Conservation (phyloP, 2,888 invertebrate genomes). For the Cerastis rubricosa region DNA sequence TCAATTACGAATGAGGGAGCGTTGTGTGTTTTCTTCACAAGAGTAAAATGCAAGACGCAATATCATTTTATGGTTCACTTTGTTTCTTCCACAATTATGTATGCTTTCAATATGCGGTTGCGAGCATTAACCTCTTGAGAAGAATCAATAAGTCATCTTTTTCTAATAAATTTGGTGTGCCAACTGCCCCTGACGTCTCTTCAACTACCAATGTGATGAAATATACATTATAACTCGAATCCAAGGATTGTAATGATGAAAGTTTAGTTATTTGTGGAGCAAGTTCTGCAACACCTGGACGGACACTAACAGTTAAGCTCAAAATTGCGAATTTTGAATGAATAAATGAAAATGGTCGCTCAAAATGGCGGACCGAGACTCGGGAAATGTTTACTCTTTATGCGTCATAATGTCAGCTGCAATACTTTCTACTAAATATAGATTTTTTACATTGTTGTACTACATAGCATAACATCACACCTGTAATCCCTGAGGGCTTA, state of each 20-base stretch:
- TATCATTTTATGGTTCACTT: not conserved
- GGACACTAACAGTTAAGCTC: conserved; percentile 52
- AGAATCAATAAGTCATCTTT: conserved; percentile 13
- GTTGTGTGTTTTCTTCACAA: not conserved
- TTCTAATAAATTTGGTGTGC: conserved; percentile 20
- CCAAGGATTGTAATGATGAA: conserved; percentile 51
- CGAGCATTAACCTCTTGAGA: not conserved
- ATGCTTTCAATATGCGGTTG: not conserved
- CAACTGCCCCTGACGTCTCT: conserved; percentile 6
- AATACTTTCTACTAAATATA: conserved; percentile 26
- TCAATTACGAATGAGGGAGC: conserved; percentile 15
- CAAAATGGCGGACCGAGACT: conserved; percentile 25
- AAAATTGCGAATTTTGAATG: conserved; percentile 57
- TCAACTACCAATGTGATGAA: conserved; percentile 45
- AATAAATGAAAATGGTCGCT: conserved; percentile 52
- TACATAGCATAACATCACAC: too few species aligned
- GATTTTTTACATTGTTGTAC: not conserved
- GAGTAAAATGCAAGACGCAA: not conserved
- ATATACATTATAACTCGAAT: conserved; percentile 58
- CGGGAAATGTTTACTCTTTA: conserved; percentile 37
- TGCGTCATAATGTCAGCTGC: conserved; percentile 44
- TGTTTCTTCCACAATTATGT: not conserved
- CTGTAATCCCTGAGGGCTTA: too few species aligned
- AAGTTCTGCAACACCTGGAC: conserved; percentile 59
- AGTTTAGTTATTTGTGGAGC: conserved; percentile 57